A percentile compares a stretch with the other conserved stretches of the same genome.
phyloP scores from a whole-genome alignment of 2,113 vertebrate genomes.

The Petromus typicus region DNA sequence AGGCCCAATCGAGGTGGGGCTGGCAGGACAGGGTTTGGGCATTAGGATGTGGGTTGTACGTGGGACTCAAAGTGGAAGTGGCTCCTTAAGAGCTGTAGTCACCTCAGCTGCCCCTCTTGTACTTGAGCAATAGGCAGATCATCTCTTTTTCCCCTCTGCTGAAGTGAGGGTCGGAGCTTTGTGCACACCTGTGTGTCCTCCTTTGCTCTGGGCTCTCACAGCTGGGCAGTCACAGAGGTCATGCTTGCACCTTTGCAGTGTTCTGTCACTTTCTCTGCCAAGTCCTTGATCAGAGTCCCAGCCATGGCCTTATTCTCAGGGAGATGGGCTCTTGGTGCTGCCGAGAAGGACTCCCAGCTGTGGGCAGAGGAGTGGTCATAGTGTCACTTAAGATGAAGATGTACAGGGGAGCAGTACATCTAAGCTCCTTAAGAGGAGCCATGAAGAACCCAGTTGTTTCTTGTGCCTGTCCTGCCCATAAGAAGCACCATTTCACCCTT shows the following conservation, averaged over 20 bases:
- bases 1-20: conserved; percentile 94
- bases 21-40: neutral
- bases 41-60: neutral
- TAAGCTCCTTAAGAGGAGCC: neutral
- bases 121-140: neutral
- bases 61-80: neutral
- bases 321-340: neutral
- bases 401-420: neutral
- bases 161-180: neutral
- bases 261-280: neutral
- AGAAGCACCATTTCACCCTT: too few species aligned
- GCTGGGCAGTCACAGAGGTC: neutral
- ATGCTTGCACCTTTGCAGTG: neutral
- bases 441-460: neutral
- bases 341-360: neutral
- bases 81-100: neutral
- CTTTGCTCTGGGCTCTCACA: too few species aligned
- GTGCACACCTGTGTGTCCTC: neutral
- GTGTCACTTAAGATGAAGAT: neutral
- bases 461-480: neutral
- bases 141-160: neutral
- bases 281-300: neutral
- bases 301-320: neutral
- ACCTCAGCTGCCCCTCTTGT: neutral
- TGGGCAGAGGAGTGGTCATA: neutral